Evolutionary conservation across 2,888 invertebrate genomes (phyloP).

Genomic region (Drosophila atripex): DNA sequence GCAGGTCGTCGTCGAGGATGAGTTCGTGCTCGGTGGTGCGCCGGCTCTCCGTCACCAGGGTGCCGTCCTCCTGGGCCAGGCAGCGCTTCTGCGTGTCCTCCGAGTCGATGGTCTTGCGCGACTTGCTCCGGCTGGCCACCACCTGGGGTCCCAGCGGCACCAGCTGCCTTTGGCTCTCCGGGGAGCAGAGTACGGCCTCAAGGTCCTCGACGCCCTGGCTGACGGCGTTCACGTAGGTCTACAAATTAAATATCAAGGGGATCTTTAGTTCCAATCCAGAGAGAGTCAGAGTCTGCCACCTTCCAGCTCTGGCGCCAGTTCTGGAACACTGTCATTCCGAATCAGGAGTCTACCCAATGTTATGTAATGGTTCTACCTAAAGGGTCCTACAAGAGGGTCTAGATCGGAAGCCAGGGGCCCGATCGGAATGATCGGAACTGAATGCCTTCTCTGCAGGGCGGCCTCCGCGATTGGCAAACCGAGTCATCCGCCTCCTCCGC

Average conservation of each 20-base stretch:
- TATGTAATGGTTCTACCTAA: too few species aligned
- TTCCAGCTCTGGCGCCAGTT: too few species aligned
- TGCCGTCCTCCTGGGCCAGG: slow-evolving; percentile 91
- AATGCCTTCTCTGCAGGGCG: too few species aligned
- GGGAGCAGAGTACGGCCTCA: slow-evolving; percentile 88
- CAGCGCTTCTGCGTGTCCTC: slow-evolving; percentile 92
- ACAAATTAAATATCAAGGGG: slow-evolving; percentile 38
- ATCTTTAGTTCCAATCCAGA: too few species aligned
- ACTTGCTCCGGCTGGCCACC: slow-evolving; percentile 90
- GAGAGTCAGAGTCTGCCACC: too few species aligned
- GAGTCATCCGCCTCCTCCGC: too few species aligned
- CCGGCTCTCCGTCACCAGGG: slow-evolving; percentile 93
- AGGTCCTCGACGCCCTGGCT: slow-evolving; percentile 88
- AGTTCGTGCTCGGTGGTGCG: slow-evolving; percentile 93
- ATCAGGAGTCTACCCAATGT: too few species aligned
- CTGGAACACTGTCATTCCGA: too few species aligned
- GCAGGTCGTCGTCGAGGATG: slow-evolving; percentile 85
- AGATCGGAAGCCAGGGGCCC: too few species aligned
- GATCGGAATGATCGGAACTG: too few species aligned
- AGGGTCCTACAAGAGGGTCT: too few species aligned
- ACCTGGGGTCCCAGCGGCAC: slow-evolving; percentile 89
- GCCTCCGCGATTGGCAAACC: too few species aligned
- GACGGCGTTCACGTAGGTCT: slow-evolving; percentile 91
- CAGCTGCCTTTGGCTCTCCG: slow-evolving; percentile 87
- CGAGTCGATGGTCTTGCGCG: slow-evolving; percentile 92